Base-by-base conservation (phyloP, 2,888 invertebrate species). In the Phortica okadai region DNA sequence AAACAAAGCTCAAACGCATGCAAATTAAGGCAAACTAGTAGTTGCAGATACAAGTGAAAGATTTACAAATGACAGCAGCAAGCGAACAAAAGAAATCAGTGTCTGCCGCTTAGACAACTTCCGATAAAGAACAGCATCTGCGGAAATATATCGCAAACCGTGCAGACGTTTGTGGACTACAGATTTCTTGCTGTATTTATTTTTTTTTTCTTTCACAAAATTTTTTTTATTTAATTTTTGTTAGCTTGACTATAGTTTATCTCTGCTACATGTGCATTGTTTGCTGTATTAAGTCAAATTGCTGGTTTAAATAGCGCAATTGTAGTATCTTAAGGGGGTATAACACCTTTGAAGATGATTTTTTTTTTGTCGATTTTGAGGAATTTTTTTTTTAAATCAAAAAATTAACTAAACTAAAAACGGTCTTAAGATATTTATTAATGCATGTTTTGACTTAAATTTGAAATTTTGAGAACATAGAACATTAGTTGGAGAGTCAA, bases 111-210 rank as follows among this genome's bases (percentile, higher is more conserved):
- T 69, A 44, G 69, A 69, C 69, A 69, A 69, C 69, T 69, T 69
- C 69, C 69, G 69, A 69, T 69, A 69, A 69, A 62, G 25, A 45
- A 59, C 16, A 16, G 87, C 84, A 81, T 62, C 77, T 69, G 77
- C 81, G 82, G 81, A 85, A 88, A 42, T 73, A 82, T 87, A 82
- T 88, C 41, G 6, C 56, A 21, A 44, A 70, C 21, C 41, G 16
- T 70, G 45, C n/a, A 14, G 33, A 7, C 56, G 69, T 42, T 33
- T 45, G 50, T 21, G 25, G 69, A 69, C 44, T 16, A 16, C 69
- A 62, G 62, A 62, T 62, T 62, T 62, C n/a, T 62, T 33, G 2
- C 33, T 33, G 1, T 33, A 33, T 33, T 62, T 25, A 62, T 10
- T 62, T 16, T 62, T 7, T 44, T 21, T n/a, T 42, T 16, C 41